These are phyloP conservation scores for Frankliniella fusca DNA, from an alignment of 2,888 invertebrate species.

Conservation along the genomic window DNA sequence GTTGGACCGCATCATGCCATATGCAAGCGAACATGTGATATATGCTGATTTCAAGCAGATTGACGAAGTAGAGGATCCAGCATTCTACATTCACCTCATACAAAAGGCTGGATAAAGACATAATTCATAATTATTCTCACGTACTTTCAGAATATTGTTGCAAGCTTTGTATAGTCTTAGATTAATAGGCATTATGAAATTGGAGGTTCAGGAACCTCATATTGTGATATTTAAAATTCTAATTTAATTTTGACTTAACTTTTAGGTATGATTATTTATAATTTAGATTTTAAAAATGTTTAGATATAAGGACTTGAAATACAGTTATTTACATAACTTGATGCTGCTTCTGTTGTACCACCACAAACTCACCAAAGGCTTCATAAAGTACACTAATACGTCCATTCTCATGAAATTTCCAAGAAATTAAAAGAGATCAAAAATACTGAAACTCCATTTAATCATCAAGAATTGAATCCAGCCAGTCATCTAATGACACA, in stretches of 20 bases:
- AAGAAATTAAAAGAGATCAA: background rate
- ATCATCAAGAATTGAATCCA: constrained; percentile 12
- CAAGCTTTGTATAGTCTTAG: background rate
- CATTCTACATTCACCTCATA: constrained; percentile 80
- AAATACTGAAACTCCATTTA: background rate
- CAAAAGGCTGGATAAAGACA: constrained; percentile 53
- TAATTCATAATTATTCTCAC: background rate
- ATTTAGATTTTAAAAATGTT: background rate
- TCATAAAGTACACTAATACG: background rate
- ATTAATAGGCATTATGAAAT: background rate
- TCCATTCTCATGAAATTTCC: background rate
- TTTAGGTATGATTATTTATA: background rate
- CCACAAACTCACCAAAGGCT: background rate
- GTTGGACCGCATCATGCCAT: constrained; percentile 65
- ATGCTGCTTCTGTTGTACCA: too few species aligned
- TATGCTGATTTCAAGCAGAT: constrained; percentile 78
- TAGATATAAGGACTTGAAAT: background rate
- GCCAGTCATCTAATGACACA: background rate
- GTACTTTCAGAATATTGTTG: background rate
- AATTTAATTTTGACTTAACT: background rate
- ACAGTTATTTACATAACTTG: background rate
- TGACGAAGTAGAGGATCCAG: constrained; percentile 60
- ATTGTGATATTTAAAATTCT: background rate
- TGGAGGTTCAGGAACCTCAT: background rate
- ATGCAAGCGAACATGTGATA: constrained; percentile 61